Conservation (phyloP, 2,888 invertebrate species). For the Podabrus alpinus region DNA sequence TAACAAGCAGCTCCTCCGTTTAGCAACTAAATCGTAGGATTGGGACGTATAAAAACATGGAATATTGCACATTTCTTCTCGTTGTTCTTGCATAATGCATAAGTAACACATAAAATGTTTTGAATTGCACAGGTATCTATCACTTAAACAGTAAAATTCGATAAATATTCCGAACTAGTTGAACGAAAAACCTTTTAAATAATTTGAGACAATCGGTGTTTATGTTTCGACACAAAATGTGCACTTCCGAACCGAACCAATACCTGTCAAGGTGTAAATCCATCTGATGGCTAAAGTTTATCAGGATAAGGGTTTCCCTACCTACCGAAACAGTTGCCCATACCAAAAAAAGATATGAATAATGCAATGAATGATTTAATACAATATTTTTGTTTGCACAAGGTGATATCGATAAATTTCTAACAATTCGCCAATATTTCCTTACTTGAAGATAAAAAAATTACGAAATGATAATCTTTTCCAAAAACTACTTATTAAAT, state of each 20-base stretch:
- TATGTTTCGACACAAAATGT: neutral
- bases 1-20: neutral
- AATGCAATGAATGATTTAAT: neutral
- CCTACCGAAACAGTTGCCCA: neutral
- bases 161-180: neutral
- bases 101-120: neutral
- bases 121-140: neutral
- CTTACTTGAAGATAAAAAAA: neutral
- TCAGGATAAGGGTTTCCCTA: conserved; percentile 1
- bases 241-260: neutral
- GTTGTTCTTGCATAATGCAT: conserved; percentile 15
- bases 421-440: neutral
- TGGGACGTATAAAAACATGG: conserved; percentile 5
- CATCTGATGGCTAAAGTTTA: conserved; percentile 12
- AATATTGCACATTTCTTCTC: conserved; percentile 10
- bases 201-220: neutral
- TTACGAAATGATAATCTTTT: neutral
- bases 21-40: conserved; percentile 13
- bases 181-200: neutral
- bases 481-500: too few species aligned
- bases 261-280: conserved; percentile 14
- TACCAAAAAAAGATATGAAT: neutral
- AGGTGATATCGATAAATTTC: neutral
- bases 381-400: neutral
- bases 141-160: neutral